Evolutionary conservation across 2,797 vertebrate species (phyloP), one percentile per base, ranked within the genome.

Genomic region (Ctenochaetus hawaiiensis): DNA sequence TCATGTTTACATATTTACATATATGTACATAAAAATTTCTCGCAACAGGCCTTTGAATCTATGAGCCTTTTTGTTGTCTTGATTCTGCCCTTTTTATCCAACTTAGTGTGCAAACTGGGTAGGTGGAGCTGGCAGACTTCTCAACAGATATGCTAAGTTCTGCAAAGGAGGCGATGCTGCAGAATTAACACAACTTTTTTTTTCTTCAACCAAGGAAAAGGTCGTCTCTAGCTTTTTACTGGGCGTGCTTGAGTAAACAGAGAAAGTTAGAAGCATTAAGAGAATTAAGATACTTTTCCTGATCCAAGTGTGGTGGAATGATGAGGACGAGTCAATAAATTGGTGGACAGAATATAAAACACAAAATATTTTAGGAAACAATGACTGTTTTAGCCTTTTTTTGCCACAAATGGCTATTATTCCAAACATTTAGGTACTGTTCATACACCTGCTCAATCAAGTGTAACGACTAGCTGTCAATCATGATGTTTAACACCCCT

Each of bases 61-160:
- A 18, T n/a, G 12, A 52, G 23, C 16, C 13, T 53, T 26, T 49
- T 18, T 6, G 4, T 14, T 22, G 6, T 37, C 34, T 48, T 0
- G 17, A 11, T 20, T 47, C 58, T 54, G 30, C 9, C 34, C 48
- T 43, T 45, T 48, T 51, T 20, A 62, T 61, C 48, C 4, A 13
- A 74, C 48, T 65, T 12, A n/a, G 26, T 64, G 59, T 53, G 34
- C 14, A 23, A 54, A 51, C 56, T 7, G 54, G 34, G 53, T 10
- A 18, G 26, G 56, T n/a, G 45, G 34, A 63, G 57, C 44, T 54
- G 77, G 30, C 52, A 51, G 68, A 43, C 53, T 54, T 43, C 44
- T 71, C 22, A 17, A 37, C 6, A 52, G 22, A 56, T 56, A 56
- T 22, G 30, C 41, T 48, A 45, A 1, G 48, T 53, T 48, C n/a